A percentile compares a stretch with the other conserved stretches of the same genome.
Evolutionary conservation across 1,140 invertebrate species (phyloP).

Genomic region (Tachypleus tridentatus): DNA sequence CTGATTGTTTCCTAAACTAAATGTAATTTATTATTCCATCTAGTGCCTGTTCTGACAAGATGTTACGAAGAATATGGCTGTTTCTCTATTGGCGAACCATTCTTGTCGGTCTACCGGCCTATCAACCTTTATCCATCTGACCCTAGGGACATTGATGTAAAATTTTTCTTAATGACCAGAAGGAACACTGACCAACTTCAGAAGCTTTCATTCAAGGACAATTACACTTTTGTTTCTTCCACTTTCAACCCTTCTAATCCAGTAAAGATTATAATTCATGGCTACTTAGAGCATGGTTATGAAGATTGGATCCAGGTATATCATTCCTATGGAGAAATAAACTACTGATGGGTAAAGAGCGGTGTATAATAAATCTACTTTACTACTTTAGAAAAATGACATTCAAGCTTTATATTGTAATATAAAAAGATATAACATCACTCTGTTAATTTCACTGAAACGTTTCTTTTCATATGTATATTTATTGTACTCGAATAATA

Average conservation of each 20-base stretch:
- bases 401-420: no score
- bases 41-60: conserved; percentile 12
- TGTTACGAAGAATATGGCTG: conserved; percentile 72
- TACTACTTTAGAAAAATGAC: no score
- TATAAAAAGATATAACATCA: no score
- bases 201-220: conserved; percentile 12
- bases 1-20: no score
- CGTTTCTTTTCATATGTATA: no score
- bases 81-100: conserved; percentile 64
- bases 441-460: no score
- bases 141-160: conserved; percentile 43
- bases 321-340: background rate
- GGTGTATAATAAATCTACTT: no score
- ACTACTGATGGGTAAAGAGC: no score
- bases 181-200: conserved; percentile 40
- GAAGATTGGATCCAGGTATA: conserved; percentile 56
- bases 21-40: no score
- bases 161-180: conserved; percentile 39
- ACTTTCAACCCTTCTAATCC: conserved; percentile 37
- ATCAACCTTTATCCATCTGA: conserved; percentile 60
- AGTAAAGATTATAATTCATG: conserved; percentile 66
- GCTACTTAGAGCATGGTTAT: conserved; percentile 67
- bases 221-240: conserved; percentile 11
- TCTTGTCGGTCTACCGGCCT: conserved; percentile 56
- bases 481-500: no score